phyloP scores from a whole-genome alignment of 2,797 vertebrate genomes.

The Sebastes matsubarae region DNA sequence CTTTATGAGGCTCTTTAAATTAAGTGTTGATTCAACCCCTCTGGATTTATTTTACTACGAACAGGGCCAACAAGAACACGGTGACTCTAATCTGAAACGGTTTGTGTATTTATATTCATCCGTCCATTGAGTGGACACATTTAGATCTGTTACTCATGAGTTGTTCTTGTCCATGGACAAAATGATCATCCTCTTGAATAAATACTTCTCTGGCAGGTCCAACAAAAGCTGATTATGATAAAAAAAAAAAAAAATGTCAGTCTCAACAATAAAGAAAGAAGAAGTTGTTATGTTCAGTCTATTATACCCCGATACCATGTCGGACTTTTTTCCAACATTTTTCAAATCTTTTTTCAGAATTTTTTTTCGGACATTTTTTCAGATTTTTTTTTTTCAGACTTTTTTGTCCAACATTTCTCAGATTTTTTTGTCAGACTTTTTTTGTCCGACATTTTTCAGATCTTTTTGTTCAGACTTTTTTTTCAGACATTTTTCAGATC shows the following conservation, averaged over 20 bases:
- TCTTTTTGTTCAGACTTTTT: too few species aligned
- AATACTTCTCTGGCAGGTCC: neutral
- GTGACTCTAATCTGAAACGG: neutral
- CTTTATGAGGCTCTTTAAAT: neutral
- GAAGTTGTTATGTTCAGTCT: neutral
- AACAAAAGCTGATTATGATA: neutral
- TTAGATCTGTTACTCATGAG: neutral
- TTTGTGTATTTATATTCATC: conserved; percentile 5
- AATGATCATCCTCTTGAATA: neutral
- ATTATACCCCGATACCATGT: neutral
- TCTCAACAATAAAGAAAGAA: neutral
- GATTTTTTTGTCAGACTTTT: too few species aligned
- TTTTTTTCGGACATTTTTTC: too few species aligned
- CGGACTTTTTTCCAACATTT: too few species aligned
- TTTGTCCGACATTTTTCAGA: too few species aligned
- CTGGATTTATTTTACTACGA: neutral
- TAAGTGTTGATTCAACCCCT: neutral
- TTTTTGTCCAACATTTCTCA: too few species aligned
- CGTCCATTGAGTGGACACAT: neutral
- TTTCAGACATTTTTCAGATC: too few species aligned
- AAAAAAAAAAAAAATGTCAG: neutral
- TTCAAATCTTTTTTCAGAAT: too few species aligned
- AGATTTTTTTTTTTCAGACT: too few species aligned
- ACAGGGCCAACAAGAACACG: neutral
- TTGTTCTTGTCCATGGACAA: neutral